phyloP scores from a whole-genome alignment of 64 coral and sea anemone genomes.

The Pachyseris speciosa region DNA sequence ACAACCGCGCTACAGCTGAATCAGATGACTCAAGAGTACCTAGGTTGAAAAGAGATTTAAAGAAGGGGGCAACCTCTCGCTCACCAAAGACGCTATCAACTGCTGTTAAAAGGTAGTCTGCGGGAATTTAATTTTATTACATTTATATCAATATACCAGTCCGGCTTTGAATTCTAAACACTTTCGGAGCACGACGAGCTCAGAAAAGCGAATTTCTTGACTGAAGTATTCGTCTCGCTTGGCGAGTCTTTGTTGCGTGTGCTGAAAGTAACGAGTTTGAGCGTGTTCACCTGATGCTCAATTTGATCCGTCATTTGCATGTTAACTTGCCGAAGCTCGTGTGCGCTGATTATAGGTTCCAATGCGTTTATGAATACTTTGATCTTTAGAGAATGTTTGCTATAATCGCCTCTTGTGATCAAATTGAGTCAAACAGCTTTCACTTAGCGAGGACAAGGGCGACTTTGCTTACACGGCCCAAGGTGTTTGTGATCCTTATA shows the following conservation, averaged over 20 bases:
- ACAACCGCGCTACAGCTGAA: background rate
- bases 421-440: background rate
- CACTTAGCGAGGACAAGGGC: background rate
- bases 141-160: background rate
- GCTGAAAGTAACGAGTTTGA: background rate
- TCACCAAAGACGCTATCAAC: slow-evolving; percentile 15
- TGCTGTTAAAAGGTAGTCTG: slow-evolving; percentile 41
- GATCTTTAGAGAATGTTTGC: background rate
- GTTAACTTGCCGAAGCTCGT: slow-evolving; percentile 65
- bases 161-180: background rate
- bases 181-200: background rate
- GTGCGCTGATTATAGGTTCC: background rate
- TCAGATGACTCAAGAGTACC: background rate
- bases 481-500: slow-evolving; percentile 22
- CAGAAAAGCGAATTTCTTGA: background rate
- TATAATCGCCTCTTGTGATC: slow-evolving; percentile 25
- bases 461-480: background rate
- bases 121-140: background rate
- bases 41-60: background rate
- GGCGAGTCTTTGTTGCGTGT: background rate
- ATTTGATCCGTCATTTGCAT: slow-evolving; percentile 67
- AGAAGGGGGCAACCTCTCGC: background rate
- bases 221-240: background rate
- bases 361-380: background rate
- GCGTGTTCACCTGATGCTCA: slow-evolving; percentile 15